These are phyloP conservation scores for Uloborus diversus DNA, from an alignment of 1,140 invertebrate species.

Conservation along the genomic window DNA sequence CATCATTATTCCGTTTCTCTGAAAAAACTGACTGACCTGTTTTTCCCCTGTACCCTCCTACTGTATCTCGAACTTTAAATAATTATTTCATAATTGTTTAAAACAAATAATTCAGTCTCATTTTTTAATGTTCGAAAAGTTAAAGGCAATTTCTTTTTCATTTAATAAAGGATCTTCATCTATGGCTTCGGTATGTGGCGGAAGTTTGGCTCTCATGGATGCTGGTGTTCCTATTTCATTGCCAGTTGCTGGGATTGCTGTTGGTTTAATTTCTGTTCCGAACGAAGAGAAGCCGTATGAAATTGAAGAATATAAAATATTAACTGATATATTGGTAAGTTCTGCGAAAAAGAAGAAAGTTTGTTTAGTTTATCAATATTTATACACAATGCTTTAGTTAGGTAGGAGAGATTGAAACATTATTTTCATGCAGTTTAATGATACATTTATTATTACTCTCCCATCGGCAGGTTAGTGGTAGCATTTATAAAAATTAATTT, in stretches of 20 bases:
- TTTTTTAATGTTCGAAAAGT: neutral
- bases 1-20: no score
- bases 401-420: no score
- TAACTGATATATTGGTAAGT: constrained; percentile 91
- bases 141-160: neutral
- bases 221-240: constrained; percentile 85
- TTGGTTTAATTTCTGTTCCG: constrained; percentile 81
- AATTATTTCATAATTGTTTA: neutral
- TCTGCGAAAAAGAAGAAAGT: no score
- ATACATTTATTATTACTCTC: no score
- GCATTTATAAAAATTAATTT: no score
- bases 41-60: no score
- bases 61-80: no score
- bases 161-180: constrained; percentile 83
- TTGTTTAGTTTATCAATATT: no score
- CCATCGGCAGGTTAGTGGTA: no score
- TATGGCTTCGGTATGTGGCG: constrained; percentile 97
- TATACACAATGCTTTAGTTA: no score
- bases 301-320: constrained; percentile 80
- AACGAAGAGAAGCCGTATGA: constrained; percentile 70
- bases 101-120: neutral
- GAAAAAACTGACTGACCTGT: no score
- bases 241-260: constrained; percentile 93
- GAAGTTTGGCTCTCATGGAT: constrained; percentile 93
- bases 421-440: no score